These are phyloP conservation scores for Rapana venosa DNA, from an alignment of 2,888 invertebrate genomes.

Conservation along the genomic window DNA sequence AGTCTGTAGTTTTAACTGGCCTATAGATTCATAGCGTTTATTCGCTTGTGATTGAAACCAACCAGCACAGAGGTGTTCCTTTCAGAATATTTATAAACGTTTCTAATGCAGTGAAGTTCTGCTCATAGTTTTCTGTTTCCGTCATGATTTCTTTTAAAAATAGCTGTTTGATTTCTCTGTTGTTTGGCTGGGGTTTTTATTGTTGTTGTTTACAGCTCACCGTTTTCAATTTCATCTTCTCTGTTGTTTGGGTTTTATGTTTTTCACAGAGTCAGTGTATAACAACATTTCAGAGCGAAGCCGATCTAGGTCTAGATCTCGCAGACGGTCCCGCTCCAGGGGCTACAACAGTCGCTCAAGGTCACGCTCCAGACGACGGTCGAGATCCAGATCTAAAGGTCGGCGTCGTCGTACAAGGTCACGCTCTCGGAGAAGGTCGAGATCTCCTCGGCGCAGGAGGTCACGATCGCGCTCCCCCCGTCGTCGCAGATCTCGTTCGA, in stretches of 20 bases:
- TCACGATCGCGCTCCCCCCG: constrained; percentile 54
- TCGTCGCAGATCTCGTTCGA: constrained; percentile 70
- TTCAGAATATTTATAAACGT: too few relatives aligned
- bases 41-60: too few relatives aligned
- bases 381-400: constrained; percentile 62
- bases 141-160: too few relatives aligned
- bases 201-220: neutral
- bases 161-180: too few relatives aligned
- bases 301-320: constrained; percentile 57
- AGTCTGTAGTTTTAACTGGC: too few relatives aligned
- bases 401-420: constrained; percentile 55
- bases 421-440: constrained; percentile 74
- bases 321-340: constrained; percentile 57
- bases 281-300: constrained; percentile 78
- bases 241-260: neutral
- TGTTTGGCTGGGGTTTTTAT: too few relatives aligned
- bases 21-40: too few relatives aligned
- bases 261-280: neutral
- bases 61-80: too few relatives aligned
- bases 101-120: too few relatives aligned
- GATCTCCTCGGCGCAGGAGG: constrained; percentile 79
- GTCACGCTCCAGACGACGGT: constrained; percentile 68
- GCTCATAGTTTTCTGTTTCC: too few relatives aligned
- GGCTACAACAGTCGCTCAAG: constrained; percentile 56
- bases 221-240: too few relatives aligned